Evolutionary conservation across 1,140 invertebrate genomes (phyloP).

Genomic region (Diorhabda carinulata): DNA sequence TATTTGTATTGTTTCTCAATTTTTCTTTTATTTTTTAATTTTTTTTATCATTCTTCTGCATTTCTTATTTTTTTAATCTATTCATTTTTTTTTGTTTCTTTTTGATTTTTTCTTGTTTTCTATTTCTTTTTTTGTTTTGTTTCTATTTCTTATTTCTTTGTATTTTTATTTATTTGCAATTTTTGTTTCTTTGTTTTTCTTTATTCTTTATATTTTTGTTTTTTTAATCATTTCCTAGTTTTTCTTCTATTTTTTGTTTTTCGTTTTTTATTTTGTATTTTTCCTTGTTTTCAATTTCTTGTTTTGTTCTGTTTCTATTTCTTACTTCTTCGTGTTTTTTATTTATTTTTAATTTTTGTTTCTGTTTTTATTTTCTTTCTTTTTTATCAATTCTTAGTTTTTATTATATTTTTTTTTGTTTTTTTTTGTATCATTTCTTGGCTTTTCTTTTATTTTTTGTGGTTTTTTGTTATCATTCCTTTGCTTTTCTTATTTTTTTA

Average conservation of each 20-base stretch:
- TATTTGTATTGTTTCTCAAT: background rate
- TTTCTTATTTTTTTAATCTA: background rate
- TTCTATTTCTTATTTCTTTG: background rate
- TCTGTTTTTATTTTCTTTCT: background rate
- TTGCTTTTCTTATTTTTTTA: background rate
- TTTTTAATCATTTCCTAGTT: background rate
- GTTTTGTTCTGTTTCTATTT: background rate
- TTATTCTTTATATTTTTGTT: background rate
- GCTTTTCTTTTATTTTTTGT: background rate
- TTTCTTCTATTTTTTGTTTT: too few species aligned
- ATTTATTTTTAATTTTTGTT: background rate
- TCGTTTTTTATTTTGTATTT: too few species aligned
- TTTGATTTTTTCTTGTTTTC: conserved; percentile 8
- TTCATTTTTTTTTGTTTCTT: conserved; percentile 11
- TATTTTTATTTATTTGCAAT: background rate
- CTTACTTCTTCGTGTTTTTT: background rate
- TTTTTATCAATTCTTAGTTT: background rate
- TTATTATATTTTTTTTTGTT: background rate
- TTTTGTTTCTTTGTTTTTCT: background rate
- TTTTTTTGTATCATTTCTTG: background rate
- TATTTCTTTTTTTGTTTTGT: background rate
- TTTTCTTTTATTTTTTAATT: background rate
- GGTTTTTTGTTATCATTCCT: background rate
- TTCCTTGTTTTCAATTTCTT: background rate
- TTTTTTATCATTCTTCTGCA: background rate